phyloP scores from a whole-genome alignment of 2,888 invertebrate species.

The Ormyrus labotus region DNA sequence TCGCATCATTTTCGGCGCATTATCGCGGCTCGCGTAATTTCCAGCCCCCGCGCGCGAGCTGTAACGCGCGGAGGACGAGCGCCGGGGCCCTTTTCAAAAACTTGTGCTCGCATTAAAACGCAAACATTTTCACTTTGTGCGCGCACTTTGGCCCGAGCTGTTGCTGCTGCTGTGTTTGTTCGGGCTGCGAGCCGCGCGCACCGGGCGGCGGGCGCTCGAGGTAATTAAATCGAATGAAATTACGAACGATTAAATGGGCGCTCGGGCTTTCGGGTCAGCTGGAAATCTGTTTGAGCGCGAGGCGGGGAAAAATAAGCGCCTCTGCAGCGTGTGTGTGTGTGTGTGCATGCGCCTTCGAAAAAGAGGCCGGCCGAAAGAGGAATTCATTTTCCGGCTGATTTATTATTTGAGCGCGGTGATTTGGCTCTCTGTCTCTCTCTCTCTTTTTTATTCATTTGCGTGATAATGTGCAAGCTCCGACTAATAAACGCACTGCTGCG shows the following conservation, averaged over 20 bases:
- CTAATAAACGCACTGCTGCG: no score
- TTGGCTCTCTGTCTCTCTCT: not conserved
- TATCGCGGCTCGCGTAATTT: conserved; percentile 63
- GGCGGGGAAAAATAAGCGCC: conserved; percentile 10
- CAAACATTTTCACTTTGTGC: conserved; percentile 64
- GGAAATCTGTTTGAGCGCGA: conserved; percentile 49
- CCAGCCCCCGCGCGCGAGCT: conserved; percentile 29
- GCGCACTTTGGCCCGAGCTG: no score
- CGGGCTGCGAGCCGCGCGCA: not conserved
- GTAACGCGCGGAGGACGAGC: not conserved
- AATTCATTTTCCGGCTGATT: conserved; percentile 53
- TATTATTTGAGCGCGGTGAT: conserved; percentile 34
- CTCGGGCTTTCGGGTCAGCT: conserved; percentile 55
- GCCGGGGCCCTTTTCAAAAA: conserved; percentile 14
- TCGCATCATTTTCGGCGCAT: conserved; percentile 61
- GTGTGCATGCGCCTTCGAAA: not conserved
- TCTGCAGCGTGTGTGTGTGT: not conserved
- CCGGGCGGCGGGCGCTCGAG: conserved; percentile 44
- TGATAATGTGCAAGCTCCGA: not conserved
- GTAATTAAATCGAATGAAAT: conserved; percentile 73
- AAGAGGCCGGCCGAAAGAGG: not conserved
- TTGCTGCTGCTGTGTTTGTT: no score
- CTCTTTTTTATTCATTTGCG: conserved; percentile 10
- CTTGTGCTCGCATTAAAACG: conserved; percentile 65
- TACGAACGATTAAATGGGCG: conserved; percentile 68